Conservation (phyloP, 2,888 invertebrate genomes). For the Drosophila neotestacea region DNA sequence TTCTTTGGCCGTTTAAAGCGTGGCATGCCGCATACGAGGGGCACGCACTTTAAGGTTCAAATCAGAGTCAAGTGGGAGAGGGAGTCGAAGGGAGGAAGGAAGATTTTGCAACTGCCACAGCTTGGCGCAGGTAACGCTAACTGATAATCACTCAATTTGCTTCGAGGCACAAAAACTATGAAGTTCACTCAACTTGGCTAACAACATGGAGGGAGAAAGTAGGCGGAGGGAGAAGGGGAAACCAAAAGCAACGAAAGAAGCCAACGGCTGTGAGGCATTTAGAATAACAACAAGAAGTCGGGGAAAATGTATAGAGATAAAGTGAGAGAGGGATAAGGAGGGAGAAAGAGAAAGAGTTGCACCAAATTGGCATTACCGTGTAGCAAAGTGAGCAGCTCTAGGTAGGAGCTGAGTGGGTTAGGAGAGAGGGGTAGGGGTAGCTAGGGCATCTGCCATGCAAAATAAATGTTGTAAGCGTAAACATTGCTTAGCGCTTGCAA, state of each 20-base stretch:
- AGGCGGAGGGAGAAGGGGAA: neutral
- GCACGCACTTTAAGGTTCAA: constrained; percentile 60
- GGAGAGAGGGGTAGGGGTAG: constrained; percentile 3
- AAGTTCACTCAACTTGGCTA: constrained; percentile 71
- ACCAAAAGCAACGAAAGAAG: constrained; percentile 48
- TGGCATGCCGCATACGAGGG: constrained; percentile 14
- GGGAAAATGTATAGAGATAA: too few relatives aligned
- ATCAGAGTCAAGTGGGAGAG: constrained; percentile 11
- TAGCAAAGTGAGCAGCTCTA: constrained; percentile 37
- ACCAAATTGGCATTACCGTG: constrained; percentile 76
- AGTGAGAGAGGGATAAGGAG: neutral
- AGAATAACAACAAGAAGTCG: constrained; percentile 42
- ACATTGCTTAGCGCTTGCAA: constrained; percentile 71
- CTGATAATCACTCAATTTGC: constrained; percentile 81
- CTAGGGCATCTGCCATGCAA: constrained; percentile 66
- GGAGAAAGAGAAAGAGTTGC: constrained; percentile 31
- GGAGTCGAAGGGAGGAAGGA: neutral
- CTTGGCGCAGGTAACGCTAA: constrained; percentile 66
- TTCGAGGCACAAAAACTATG: constrained; percentile 67
- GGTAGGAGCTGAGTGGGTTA: neutral
- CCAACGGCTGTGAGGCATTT: constrained; percentile 74
- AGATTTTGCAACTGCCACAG: constrained; percentile 24
- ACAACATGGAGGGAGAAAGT: constrained; percentile 7
- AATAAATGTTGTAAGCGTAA: constrained; percentile 80
- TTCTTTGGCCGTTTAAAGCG: constrained; percentile 26